Base-by-base conservation (phyloP, 53 echinoderm and acorn worm species). In the Astropecten irregularis region DNA sequence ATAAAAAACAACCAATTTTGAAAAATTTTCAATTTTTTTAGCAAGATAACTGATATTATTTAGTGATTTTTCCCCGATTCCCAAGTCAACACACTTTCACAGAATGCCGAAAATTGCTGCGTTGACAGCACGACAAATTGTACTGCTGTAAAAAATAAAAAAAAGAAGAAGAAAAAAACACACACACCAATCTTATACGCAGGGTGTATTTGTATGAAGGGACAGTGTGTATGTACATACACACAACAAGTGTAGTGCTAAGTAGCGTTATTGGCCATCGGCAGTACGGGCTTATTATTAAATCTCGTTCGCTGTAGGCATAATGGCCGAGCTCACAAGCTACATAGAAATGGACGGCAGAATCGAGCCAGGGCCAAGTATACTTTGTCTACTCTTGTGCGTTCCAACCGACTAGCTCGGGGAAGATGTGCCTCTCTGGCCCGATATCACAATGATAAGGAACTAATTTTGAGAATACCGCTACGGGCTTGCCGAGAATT, bases 391-490 rank as follows among this genome's bases (percentile, higher is more conserved):
- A 19, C 57, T n/a, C n/a, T n/a, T 40, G 30, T 25, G 36, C 37
- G 18, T 11, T 32, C 49, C 44, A 28, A 29, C 4, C 23, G 23
- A 14, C 6, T 36, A 18, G 70, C 70, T 54, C n/a, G 21, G 8
- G 35, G 56, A 76, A 76, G 76, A 56, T 76, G 76, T 16, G 58
- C 40, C 58, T 35, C 14, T 26, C n/a, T n/a, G n/a, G n/a, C 76
- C 76, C 58, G 76, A 76, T 76, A 76, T 56, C 58, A 23, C 58
- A 56, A 56, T 76, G 76, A 76, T 56, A 76, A 76, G 76, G 58
- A 76, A 76, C 76, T 76, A 76, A 76, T 76, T 76, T 76, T 76
- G 58, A 76, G 76, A 58, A 76, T 76, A 57, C 39, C 40, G 76
- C 76, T 57, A 23, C 76, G 40, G 76, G 76, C 76, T 56, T 76